These are phyloP conservation scores for Cherax quadricarinatus DNA, from an alignment of 1,140 invertebrate genomes.

Conservation along the genomic window DNA sequence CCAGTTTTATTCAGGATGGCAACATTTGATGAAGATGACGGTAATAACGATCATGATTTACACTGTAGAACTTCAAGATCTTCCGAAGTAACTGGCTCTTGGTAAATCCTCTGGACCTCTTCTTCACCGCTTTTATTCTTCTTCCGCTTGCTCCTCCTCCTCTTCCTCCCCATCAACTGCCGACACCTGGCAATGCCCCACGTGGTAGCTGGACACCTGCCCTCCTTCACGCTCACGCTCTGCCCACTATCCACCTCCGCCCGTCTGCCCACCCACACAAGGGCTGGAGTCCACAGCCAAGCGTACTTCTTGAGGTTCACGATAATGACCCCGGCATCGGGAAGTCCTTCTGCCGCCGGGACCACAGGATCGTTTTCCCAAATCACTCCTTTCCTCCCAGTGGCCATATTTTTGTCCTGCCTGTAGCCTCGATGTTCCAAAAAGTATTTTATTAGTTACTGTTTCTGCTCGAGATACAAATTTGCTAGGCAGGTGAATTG, in stretches of 20 bases:
- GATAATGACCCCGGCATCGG: neutral
- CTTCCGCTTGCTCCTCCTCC: neutral
- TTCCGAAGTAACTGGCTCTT: too few species aligned
- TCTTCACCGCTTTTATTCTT: neutral
- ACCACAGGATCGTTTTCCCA: neutral
- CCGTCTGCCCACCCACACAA: neutral
- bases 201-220: constrained; percentile 55
- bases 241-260: neutral
- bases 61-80: too few species aligned
- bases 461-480: neutral
- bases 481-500: neutral
- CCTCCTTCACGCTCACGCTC: constrained; percentile 19
- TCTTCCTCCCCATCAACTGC: neutral
- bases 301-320: neutral
- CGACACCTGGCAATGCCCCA: constrained; percentile 53
- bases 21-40: too few species aligned
- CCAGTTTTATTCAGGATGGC: too few species aligned
- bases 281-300: neutral
- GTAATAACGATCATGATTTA: too few species aligned
- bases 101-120: too few species aligned
- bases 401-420: neutral
- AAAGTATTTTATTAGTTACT: neutral
- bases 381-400: neutral
- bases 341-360: neutral
- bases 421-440: neutral